These are phyloP conservation scores for Agonopterix alstromeriana DNA, from an alignment of 2,888 invertebrate genomes.

Conservation along the genomic window DNA sequence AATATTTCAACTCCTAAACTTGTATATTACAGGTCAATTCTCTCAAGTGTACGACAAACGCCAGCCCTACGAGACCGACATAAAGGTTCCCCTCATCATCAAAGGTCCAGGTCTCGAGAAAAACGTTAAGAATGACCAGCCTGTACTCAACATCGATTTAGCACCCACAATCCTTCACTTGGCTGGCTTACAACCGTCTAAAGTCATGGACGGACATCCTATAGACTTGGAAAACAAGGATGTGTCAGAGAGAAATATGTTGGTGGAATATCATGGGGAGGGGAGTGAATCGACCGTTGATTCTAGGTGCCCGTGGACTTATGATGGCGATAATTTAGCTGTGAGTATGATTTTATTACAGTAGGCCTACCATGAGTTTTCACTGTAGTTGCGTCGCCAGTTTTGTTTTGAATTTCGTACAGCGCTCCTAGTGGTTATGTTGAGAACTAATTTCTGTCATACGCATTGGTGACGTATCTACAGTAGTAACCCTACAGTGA, in stretches of 20 bases:
- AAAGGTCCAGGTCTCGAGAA: slow-evolving; percentile 82
- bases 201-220: slow-evolving; percentile 78
- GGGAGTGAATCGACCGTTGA: slow-evolving; percentile 74
- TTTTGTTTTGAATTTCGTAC: too few species aligned
- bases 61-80: slow-evolving; percentile 93
- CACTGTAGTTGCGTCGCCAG: too few species aligned
- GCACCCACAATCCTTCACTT: slow-evolving; percentile 89
- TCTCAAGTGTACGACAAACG: slow-evolving; percentile 92
- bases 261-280: slow-evolving; percentile 92
- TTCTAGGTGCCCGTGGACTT: slow-evolving; percentile 79
- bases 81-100: slow-evolving; percentile 88
- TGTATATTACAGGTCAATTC: slow-evolving; percentile 83
- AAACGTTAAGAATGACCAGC: slow-evolving; percentile 62
- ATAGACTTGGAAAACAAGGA: slow-evolving; percentile 24
- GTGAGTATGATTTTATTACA: slow-evolving; percentile 60
- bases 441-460: too few species aligned
- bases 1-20: too few species aligned
- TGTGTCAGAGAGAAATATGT: slow-evolving; percentile 67
- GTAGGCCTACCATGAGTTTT: too few species aligned
- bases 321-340: slow-evolving; percentile 71
- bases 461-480: too few species aligned
- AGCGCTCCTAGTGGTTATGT: too few species aligned
- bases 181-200: slow-evolving; percentile 73
- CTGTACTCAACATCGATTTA: slow-evolving; percentile 87
- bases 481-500: too few species aligned